A percentile compares a stretch with the other conserved stretches of the same genome.
Conservation (phyloP, 2,113 vertebrate genomes). For the Bettongia penicillata region DNA sequence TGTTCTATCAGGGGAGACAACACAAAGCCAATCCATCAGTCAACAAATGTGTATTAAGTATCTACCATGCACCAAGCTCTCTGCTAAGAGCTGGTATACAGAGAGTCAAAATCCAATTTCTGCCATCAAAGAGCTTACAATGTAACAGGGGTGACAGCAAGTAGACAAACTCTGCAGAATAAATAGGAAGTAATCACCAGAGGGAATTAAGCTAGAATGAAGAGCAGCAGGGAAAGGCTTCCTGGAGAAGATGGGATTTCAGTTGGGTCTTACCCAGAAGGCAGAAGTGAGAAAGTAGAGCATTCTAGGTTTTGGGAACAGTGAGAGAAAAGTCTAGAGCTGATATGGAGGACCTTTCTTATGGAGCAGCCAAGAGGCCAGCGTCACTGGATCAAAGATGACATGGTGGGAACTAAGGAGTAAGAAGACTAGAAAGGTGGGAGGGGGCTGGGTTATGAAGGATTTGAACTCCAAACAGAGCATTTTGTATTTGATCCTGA, state of each 20-base stretch:
- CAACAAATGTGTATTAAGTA: neutral
- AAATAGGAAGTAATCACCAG: neutral
- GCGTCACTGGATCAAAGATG: neutral
- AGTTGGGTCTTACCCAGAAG: neutral
- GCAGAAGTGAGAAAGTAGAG: neutral
- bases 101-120: neutral
- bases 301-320: neutral
- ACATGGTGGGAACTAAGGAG: neutral
- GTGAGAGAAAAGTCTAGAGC: neutral
- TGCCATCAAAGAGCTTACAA: neutral
- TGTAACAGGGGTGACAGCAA: neutral
- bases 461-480: neutral
- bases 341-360: neutral
- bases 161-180: neutral
- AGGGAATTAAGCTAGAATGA: neutral
- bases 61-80: neutral
- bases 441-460: neutral
- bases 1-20: neutral
- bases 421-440: neutral
- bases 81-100: neutral
- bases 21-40: neutral
- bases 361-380: neutral
- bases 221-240: neutral
- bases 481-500: neutral
- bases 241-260: neutral